Conservation (phyloP, 1,140 invertebrate genomes). For the Cyclina sinensis region DNA sequence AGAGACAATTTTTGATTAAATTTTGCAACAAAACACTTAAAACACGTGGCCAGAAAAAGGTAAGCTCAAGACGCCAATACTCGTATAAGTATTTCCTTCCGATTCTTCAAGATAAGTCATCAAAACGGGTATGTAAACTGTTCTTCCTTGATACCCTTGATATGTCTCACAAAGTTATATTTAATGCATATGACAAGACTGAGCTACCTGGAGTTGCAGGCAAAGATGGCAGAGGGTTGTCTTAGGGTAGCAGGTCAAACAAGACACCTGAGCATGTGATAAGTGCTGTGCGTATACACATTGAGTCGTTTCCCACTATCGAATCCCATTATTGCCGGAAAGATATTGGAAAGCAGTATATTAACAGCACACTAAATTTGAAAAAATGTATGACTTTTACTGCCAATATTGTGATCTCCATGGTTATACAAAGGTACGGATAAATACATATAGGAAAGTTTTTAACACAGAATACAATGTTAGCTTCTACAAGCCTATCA, state of each 20-base stretch:
- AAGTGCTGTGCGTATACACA: conserved; percentile 16
- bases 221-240: neutral
- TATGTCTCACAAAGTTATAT: neutral
- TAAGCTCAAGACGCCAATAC: neutral
- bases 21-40: conserved; percentile 23
- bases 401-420: neutral
- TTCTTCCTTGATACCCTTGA: conserved; percentile 38
- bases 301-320: conserved; percentile 37
- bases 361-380: neutral
- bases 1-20: conserved; percentile 29
- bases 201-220: neutral
- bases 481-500: neutral
- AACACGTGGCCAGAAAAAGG: neutral
- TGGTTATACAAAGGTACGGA: neutral
- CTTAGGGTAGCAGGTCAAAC: neutral
- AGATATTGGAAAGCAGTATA: conserved; percentile 20
- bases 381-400: conserved; percentile 30
- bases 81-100: neutral
- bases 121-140: conserved; percentile 21
- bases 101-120: neutral
- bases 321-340: conserved; percentile 47
- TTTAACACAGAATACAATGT: conserved; percentile 42
- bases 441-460: conserved; percentile 10
- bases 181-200: neutral
- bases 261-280: neutral